phyloP scores from a whole-genome alignment of 2,797 vertebrate species.

The Miichthys miiuy region DNA sequence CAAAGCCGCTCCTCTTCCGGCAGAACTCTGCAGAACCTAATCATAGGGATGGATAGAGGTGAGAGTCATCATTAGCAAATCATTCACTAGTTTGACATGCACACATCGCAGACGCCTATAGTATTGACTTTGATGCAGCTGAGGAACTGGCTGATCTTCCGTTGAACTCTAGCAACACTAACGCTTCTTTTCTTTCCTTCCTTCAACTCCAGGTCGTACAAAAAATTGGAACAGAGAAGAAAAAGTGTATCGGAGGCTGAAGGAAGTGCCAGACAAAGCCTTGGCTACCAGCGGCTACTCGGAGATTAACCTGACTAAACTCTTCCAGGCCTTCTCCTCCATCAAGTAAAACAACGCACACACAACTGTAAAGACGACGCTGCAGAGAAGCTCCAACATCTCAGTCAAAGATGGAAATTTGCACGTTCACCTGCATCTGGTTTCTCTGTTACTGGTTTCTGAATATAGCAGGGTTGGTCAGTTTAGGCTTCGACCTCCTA shows the following conservation, averaged over 20 bases:
- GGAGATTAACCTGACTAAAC: slow-evolving; percentile 94
- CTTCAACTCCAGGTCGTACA: slow-evolving; percentile 37
- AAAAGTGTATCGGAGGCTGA: slow-evolving; percentile 89
- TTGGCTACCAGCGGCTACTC: slow-evolving; percentile 92
- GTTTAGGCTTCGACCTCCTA: slow-evolving; percentile 40
- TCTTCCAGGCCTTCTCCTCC: slow-evolving; percentile 88
- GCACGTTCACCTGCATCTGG: slow-evolving; percentile 3
- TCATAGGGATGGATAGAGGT: neutral
- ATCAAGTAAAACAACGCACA: slow-evolving; percentile 81
- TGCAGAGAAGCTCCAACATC: neutral
- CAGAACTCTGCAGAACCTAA: slow-evolving; percentile 12
- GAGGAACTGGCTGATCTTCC: slow-evolving; percentile 11
- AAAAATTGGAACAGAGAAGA: slow-evolving; percentile 34
- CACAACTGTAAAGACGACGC: slow-evolving; percentile 13
- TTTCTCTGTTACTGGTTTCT: slow-evolving; percentile 4
- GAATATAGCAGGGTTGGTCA: neutral
- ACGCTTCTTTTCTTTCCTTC: neutral
- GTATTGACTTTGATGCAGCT: slow-evolving; percentile 14
- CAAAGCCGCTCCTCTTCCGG: slow-evolving; percentile 3
- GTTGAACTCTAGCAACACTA: neutral
- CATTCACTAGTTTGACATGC: slow-evolving; percentile 33
- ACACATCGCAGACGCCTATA: neutral
- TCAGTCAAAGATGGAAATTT: slow-evolving; percentile 12
- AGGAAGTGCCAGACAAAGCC: slow-evolving; percentile 88
- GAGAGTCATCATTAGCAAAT: slow-evolving; percentile 5